These are phyloP conservation scores for Mamestra configurata DNA, from an alignment of 1,140 invertebrate species.

Conservation along the genomic window DNA sequence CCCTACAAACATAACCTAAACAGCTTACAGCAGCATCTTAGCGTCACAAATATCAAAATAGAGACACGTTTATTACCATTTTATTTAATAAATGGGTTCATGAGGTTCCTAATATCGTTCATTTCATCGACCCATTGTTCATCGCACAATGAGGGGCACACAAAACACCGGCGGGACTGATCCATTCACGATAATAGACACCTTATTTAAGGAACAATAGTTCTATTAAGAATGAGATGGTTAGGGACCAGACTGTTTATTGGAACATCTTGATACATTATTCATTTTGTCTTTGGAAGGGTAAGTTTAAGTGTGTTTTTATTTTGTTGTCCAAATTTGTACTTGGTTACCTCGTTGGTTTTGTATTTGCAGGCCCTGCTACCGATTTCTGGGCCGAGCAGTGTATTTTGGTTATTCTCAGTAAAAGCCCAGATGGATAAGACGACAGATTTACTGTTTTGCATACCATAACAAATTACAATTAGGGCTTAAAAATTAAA, in stretches of 20 bases:
- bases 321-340: neutral
- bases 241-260: conserved; percentile 9
- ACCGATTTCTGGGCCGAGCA: too few species aligned
- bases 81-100: conserved; percentile 16
- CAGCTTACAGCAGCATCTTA: too few species aligned
- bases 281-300: conserved; percentile 5
- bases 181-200: conserved; percentile 1
- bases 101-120: conserved; percentile 26
- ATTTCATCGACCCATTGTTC: conserved; percentile 10
- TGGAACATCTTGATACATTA: conserved; percentile 17
- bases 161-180: conserved; percentile 22
- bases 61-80: neutral
- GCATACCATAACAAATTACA: too few species aligned
- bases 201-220: conserved; percentile 31
- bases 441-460: too few species aligned
- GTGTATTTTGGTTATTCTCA: too few species aligned
- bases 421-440: too few species aligned
- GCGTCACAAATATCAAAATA: too few species aligned
- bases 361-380: neutral
- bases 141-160: conserved; percentile 2
- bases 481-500: too few species aligned
- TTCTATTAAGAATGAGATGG: conserved; percentile 4
- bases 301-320: neutral
- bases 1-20: too few species aligned
- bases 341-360: too few species aligned